phyloP scores from a whole-genome alignment of 1,140 invertebrate species.

The Idris sp. region DNA sequence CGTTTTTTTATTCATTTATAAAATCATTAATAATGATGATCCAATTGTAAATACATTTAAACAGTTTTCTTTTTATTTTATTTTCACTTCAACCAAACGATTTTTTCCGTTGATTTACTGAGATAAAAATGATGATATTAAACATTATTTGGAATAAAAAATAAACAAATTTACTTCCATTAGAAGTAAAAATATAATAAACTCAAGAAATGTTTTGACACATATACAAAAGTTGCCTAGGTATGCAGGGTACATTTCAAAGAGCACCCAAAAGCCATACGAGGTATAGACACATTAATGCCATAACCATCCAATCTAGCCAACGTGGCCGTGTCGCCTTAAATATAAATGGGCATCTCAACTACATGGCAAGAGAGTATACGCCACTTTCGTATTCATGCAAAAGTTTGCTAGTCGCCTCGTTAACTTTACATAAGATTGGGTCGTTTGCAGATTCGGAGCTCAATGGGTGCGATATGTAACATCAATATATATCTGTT shows the following conservation, averaged over 20 bases:
- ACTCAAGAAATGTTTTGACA: no score
- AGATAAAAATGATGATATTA: no score
- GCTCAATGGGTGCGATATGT: slow-evolving; percentile 51
- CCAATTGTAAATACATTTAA: no score
- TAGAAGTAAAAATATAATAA: no score
- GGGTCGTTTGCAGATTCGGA: slow-evolving; percentile 64
- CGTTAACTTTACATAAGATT: slow-evolving; percentile 74
- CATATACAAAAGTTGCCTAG: no score
- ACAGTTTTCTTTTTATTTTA: no score
- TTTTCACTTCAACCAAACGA: no score
- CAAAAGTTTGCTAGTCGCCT: slow-evolving; percentile 73
- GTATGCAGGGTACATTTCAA: slow-evolving; percentile 39
- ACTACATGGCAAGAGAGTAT: slow-evolving; percentile 61
- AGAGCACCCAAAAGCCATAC: slow-evolving; percentile 53
- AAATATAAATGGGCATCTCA: slow-evolving; percentile 75
- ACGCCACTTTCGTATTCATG: slow-evolving; percentile 74
- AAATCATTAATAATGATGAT: no score
- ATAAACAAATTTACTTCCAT: no score
- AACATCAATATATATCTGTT: slow-evolving; percentile 36
- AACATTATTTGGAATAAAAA: no score
- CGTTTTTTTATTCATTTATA: no score
- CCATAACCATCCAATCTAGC: slow-evolving; percentile 74
- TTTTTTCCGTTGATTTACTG: no score
- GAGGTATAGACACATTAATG: slow-evolving; percentile 68
- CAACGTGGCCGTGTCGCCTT: slow-evolving; percentile 67